Conservation (phyloP, 2,113 vertebrate genomes). For the Phrynosoma blainvillii region DNA sequence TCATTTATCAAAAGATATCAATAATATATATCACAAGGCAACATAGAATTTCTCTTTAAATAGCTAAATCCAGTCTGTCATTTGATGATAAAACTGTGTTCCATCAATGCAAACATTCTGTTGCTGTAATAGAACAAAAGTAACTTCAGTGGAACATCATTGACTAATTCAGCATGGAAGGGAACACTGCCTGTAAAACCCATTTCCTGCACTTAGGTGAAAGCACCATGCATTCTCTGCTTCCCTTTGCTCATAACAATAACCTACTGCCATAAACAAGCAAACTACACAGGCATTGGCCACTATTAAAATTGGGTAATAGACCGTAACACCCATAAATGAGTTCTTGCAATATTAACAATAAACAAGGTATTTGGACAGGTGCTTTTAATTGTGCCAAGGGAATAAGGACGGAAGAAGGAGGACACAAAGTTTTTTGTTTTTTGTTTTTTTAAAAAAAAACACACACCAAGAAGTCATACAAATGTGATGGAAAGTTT, state of each 20-base stretch:
- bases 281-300: not conserved
- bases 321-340: conserved; percentile 66
- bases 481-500: conserved; percentile 67
- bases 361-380: conserved; percentile 53
- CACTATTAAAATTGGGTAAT: conserved; percentile 65
- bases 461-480: conserved; percentile 56
- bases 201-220: not conserved
- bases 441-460: not conserved
- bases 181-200: not conserved
- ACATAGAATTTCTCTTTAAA: fast-evolving
- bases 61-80: not conserved
- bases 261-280: conserved; percentile 14
- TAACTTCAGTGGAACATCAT: not conserved
- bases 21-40: not conserved
- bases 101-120: not conserved
- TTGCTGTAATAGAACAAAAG: not conserved
- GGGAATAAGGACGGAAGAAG: conserved; percentile 53
- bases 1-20: not conserved
- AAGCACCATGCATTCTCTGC: not conserved
- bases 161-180: not conserved
- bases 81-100: not conserved
- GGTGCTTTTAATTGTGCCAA: conserved; percentile 63
- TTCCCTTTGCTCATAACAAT: not conserved
- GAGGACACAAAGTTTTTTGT: conserved; percentile 59
- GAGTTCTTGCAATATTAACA: conserved; percentile 66